Evolutionary conservation across 2,888 invertebrate genomes (phyloP).

Genomic region (Andrena dorsata): DNA sequence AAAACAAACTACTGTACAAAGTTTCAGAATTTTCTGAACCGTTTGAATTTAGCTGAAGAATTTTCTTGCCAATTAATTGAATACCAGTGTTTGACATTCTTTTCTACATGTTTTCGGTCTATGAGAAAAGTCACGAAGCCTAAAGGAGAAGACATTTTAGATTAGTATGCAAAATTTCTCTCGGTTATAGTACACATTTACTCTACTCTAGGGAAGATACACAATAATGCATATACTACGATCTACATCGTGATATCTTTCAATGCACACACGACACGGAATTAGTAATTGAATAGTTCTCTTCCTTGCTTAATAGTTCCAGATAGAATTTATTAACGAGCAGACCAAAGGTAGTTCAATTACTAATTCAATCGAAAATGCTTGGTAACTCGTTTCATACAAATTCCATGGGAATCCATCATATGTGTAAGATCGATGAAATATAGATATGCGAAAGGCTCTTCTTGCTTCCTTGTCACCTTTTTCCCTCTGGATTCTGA

Average conservation of each 20-base stretch:
- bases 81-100: background rate
- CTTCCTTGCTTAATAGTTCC: slow-evolving; percentile 15
- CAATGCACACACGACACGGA: slow-evolving; percentile 48
- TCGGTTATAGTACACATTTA: slow-evolving; percentile 57
- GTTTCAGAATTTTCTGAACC: no score
- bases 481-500: slow-evolving; percentile 38
- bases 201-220: slow-evolving; percentile 61
- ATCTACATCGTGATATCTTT: slow-evolving; percentile 37
- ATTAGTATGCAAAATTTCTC: slow-evolving; percentile 68
- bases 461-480: slow-evolving; percentile 48
- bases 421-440: slow-evolving; percentile 38
- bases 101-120: background rate
- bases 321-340: slow-evolving; percentile 10
- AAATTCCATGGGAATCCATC: slow-evolving; percentile 45
- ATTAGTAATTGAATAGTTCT: slow-evolving; percentile 38
- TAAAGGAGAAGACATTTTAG: slow-evolving; percentile 17
- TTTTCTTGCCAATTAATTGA: background rate
- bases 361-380: slow-evolving; percentile 34
- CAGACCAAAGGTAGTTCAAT: slow-evolving; percentile 23
- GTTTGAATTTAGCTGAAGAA: background rate
- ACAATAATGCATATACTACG: slow-evolving; percentile 54
- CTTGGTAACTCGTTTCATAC: slow-evolving; percentile 36
- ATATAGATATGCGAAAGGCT: slow-evolving; percentile 31
- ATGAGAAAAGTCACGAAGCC: background rate
- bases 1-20: no score